Conservation (phyloP, 2,797 vertebrate genomes). For the Eulemur rubriventer region DNA sequence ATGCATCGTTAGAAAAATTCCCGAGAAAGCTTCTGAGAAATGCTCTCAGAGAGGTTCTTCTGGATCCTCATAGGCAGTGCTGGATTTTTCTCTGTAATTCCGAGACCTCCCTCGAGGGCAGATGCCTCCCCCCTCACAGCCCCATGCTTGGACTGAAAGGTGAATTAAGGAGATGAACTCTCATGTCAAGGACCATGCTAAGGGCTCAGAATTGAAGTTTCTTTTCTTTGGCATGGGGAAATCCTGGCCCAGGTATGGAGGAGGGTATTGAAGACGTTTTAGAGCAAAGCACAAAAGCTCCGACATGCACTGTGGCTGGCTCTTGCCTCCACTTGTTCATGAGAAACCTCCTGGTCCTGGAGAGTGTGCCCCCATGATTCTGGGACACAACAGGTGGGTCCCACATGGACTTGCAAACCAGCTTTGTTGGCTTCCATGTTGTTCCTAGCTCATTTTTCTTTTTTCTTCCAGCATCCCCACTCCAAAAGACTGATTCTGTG, state of each 20-base stretch:
- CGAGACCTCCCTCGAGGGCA: background rate
- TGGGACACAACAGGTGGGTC: no score
- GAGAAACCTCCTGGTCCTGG: background rate
- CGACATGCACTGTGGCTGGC: background rate
- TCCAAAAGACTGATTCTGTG: background rate
- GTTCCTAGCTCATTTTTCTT: background rate
- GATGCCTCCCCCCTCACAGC: background rate
- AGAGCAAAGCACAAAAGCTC: background rate
- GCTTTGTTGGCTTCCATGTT: background rate
- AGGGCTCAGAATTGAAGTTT: background rate
- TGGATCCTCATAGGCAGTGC: background rate
- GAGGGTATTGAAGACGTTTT: background rate
- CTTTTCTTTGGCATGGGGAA: background rate
- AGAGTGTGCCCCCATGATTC: background rate
- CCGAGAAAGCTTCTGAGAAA: constrained; percentile 27
- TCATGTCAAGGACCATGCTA: background rate
- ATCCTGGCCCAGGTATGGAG: background rate
- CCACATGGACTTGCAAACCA: background rate
- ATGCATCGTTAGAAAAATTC: background rate
- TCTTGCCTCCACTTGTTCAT: background rate
- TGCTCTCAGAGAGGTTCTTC: background rate
- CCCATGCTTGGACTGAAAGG: background rate
- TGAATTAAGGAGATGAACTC: background rate
- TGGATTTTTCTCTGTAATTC: background rate
- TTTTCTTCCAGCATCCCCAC: background rate